Base-by-base conservation (phyloP, 2,888 invertebrate genomes). In the Drosophila neonasuta region DNA sequence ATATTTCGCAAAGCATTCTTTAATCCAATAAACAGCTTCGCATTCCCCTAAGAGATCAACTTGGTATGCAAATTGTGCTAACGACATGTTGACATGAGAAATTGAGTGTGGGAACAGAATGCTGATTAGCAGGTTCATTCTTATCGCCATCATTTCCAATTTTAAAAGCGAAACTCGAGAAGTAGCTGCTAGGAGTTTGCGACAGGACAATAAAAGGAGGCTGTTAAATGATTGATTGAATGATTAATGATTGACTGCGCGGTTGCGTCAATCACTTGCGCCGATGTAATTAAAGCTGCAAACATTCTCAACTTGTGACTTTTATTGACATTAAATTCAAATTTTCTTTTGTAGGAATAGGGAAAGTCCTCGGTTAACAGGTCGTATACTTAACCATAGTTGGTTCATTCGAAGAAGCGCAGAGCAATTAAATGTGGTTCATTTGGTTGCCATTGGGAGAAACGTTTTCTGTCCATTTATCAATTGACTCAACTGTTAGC, bases 51-150 rank as follows among this genome's bases (percentile, higher is more conserved):
- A 9, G 36, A 6, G 51, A 63, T 69, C 68, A 61, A 67, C 57
- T 68, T 77, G 54, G 62, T 66, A 88, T 87, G 87, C 72, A 88
- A 89, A 88, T 89, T 85, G 80, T 84, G 86, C 82, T 83, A 87
- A 76, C 82, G 88, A 86, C 83, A 87, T 87, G 88, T 86, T 89
- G 89, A 88, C 89, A 89, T 85, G 84, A 79, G 77, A 81, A 87
- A 89, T 86, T 84, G 80, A 86, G 55, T 68, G 66, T 68, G 74
- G 60, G 67, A 69, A 52, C 44, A 60, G 66, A 72, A 55, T 69
- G 77, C 59, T 61, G 83, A 75, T 79, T 55, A 62, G 48, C 54
- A 39, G 30, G 2, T 30, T 49, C 20, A 34, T 10, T 32, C 20
- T 61, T 61, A 57, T 51, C 67, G 49, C 58, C 29, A 42, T 66